Evolutionary conservation across 2,113 vertebrate species (phyloP).

Genomic region (Merops nubicus): DNA sequence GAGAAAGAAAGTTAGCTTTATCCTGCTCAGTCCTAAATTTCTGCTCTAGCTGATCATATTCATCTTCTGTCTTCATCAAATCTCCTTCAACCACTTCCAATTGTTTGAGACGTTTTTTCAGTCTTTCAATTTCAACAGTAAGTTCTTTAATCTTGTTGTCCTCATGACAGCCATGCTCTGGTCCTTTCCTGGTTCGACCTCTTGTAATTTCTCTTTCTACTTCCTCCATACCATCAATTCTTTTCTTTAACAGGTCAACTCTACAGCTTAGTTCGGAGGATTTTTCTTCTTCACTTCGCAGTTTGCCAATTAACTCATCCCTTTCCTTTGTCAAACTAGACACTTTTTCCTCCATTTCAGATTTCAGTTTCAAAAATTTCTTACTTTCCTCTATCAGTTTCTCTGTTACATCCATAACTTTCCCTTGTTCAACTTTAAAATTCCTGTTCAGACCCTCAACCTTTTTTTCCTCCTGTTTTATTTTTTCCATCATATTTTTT

Average conservation of each 20-base stretch:
- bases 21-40: slow-evolving; percentile 93
- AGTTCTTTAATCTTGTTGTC: slow-evolving; percentile 89
- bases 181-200: slow-evolving; percentile 71
- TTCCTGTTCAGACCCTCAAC: slow-evolving; percentile 84
- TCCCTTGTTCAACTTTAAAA: slow-evolving; percentile 89
- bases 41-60: slow-evolving; percentile 92
- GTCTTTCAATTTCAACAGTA: slow-evolving; percentile 86
- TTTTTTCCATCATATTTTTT: slow-evolving; percentile 89
- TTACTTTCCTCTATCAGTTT: slow-evolving; percentile 98
- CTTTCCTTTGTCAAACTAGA: slow-evolving; percentile 83
- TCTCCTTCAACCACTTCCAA: slow-evolving; percentile 94
- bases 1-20: slow-evolving; percentile 88
- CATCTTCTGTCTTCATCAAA: slow-evolving; percentile 95
- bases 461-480: slow-evolving; percentile 91
- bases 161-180: slow-evolving; percentile 76
- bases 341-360: slow-evolving; percentile 91
- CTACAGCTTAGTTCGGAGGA: slow-evolving; percentile 80
- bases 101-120: slow-evolving; percentile 90
- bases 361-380: slow-evolving; percentile 90
- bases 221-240: slow-evolving; percentile 84
- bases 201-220: slow-evolving; percentile 79
- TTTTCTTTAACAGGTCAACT: slow-evolving; percentile 82
- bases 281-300: slow-evolving; percentile 87
- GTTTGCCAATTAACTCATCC: slow-evolving; percentile 81
- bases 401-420: slow-evolving; percentile 94